Base-by-base conservation (phyloP, 2,797 vertebrate species). In the Eupleurogrammus muticus region DNA sequence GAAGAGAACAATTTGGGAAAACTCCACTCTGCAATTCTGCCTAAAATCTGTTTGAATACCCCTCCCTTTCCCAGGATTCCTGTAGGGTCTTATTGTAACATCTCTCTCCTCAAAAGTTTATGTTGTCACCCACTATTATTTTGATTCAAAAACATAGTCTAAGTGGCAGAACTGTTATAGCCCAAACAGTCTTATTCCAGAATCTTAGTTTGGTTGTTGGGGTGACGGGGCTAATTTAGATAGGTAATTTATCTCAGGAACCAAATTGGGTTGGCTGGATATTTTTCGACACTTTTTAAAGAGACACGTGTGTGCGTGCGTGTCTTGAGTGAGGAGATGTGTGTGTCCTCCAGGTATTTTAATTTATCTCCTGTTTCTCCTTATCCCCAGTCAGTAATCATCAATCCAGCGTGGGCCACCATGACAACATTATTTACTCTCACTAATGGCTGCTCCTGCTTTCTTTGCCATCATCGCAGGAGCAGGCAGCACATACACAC, bases 351-450 rank as follows among this genome's bases (percentile, higher is more conserved):
- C 87, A 92, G 89, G 90, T 95, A 94, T 94, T 95, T 94, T 93
- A 94, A 93, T 93, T 90, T 90, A 90, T 92, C 91, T 88, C 90
- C 87, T 77, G 84, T 87, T 89, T 85, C 85, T 89, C 85, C 82
- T 89, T 86, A 86, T 88, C 87, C 87, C 73, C 75, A 89, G 83
- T 88, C 86, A 79, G 87, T 84, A 83, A 90, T 92, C 89, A 94
- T 95, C 93, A 91, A 93, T 95, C 91, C 92, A 85, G 77, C 72
- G 83, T 70, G 80, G 86, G 87, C 87, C 82, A 81, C 91, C 90
- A 83, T 90, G 91, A 93, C 85, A 83, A 90, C 88, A 91, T 93
- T 94, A 93, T 95, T 95, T 94, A 93, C 92, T 93, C 91, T 92
- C 82, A 80, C 92, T 94, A 94, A 94, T 94, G 93, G 90, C 89